phyloP scores from a whole-genome alignment of 2,888 invertebrate genomes.

The Aphodius sticticus region DNA sequence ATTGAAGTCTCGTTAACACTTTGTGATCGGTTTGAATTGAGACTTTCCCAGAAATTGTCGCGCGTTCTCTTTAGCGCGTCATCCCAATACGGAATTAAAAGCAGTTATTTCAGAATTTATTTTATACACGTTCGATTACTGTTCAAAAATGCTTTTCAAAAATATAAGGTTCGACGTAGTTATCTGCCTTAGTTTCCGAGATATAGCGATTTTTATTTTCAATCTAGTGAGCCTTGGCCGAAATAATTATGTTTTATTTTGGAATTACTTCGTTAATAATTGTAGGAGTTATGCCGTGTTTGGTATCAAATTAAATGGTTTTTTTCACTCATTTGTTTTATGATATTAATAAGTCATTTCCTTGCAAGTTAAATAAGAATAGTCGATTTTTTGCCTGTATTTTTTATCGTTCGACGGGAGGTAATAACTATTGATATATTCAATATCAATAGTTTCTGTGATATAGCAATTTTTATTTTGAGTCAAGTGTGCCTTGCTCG shows the following conservation, averaged over 20 bases:
- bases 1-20: conserved; percentile 4
- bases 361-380: too few relatives aligned
- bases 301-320: background rate
- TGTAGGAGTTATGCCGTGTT: background rate
- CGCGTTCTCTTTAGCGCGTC: background rate
- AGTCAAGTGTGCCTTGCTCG: background rate
- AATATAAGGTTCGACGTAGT: background rate
- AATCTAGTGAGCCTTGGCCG: background rate
- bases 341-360: background rate
- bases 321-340: background rate
- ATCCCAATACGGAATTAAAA: background rate
- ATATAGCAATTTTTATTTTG: too few relatives aligned
- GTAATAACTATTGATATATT: too few relatives aligned
- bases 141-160: background rate
- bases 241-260: background rate
- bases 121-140: background rate
- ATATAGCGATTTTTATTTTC: background rate
- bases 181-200: background rate
- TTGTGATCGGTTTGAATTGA: background rate
- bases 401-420: too few relatives aligned
- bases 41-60: background rate
- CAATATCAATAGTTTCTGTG: too few relatives aligned
- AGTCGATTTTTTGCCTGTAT: too few relatives aligned
- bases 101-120: background rate
- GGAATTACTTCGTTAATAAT: background rate